Evolutionary conservation across 2,797 vertebrate species (phyloP).

Genomic region (Morus bassanus): DNA sequence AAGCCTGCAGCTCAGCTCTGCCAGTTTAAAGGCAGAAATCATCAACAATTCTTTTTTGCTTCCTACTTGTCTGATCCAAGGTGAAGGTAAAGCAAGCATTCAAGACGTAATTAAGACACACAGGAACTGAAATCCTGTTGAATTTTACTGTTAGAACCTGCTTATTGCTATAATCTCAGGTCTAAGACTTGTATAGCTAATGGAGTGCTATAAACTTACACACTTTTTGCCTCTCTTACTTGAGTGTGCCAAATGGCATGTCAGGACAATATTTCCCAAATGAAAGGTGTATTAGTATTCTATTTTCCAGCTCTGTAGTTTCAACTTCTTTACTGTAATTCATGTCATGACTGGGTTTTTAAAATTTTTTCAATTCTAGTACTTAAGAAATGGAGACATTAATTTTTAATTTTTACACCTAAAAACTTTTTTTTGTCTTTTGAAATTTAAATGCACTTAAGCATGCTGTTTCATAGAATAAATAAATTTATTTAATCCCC

Average conservation of each 20-base stretch:
- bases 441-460: not conserved
- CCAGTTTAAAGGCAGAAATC: not conserved
- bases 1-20: not conserved
- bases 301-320: not conserved
- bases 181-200: not conserved
- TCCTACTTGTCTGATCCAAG: not conserved
- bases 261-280: not conserved
- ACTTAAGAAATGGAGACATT: not conserved
- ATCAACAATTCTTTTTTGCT: not conserved
- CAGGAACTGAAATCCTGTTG: not conserved
- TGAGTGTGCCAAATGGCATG: not conserved
- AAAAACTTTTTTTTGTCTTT: not conserved
- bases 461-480: not conserved
- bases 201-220: not conserved
- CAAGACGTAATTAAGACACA: not conserved
- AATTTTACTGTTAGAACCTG: not conserved
- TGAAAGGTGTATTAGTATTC: not conserved
- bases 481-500: not conserved
- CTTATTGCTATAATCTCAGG: not conserved
- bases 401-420: not conserved
- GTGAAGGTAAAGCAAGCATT: not conserved
- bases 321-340: not conserved
- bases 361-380: not conserved
- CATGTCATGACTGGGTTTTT: not conserved
- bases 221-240: not conserved